Base-by-base conservation (phyloP, 2,797 vertebrate genomes). In the Alosa sapidissima region DNA sequence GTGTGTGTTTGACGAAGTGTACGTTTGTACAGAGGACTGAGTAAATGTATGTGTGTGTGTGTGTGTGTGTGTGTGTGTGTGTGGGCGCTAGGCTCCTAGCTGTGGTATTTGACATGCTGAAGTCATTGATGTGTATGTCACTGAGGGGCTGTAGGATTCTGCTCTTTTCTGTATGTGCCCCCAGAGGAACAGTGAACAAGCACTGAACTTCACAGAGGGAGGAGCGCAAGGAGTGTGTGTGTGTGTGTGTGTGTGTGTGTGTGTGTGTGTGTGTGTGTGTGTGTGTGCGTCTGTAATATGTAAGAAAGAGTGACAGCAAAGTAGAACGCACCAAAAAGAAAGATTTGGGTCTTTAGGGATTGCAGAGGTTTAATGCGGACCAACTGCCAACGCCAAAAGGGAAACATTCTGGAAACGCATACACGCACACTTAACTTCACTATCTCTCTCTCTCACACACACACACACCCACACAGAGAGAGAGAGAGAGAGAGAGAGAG, bases 231-330 rank as follows among this genome's bases (percentile, higher is more conserved):
- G 5, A 21, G 2, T 24, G n/a, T 28, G 5, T n/a, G 58, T 24
- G 58, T 62, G 58, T 62, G 58, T 62, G 58, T 65, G 62, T 62
- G 62, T 33, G 6, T 11, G 62, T 65, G 62, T 65, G 62, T 65
- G 62, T 65, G 62, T 65, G 62, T 65, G 62, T 65, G 62, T 65
- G 62, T 65, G 62, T 65, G 62, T 65, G 62, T 33, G 62, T 65
- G 60, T 10, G 60, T 65, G 60, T 33, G 24, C 24, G 60, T 65
- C 24, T 58, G 55, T 13, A 62, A 24, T n/a, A 21, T n/a, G 58
- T 24, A 6, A 62, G n/a, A 24, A 21, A 72, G 10, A 45, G 81
- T 1, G 47, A 81, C n/a, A 14, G 75, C 41, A 45, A 41, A 48
- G 24, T 51, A 60, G 2, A 21, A 48, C 2, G 58, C 16, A 75